Conservation (phyloP, 2,888 invertebrate species). For the Stegana nigrithorax region DNA sequence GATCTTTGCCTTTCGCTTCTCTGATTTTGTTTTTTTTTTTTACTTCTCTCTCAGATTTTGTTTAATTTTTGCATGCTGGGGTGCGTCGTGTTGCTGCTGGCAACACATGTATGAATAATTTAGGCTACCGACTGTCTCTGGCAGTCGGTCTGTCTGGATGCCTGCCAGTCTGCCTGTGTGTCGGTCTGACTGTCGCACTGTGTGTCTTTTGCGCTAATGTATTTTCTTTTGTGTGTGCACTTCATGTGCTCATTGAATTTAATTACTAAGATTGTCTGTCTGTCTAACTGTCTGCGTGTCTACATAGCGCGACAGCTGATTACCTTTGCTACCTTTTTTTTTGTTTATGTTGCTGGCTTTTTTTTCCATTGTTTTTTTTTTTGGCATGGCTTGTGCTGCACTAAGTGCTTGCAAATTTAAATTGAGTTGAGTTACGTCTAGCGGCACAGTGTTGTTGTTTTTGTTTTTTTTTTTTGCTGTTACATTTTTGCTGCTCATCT, state of each 20-base stretch:
- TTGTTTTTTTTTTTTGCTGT: constrained; percentile 8
- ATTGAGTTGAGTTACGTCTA: constrained; percentile 7
- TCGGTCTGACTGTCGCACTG: constrained; percentile 20
- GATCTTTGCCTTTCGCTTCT: constrained; percentile 21
- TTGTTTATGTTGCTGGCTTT: constrained; percentile 17
- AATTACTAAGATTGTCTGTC: constrained; percentile 37
- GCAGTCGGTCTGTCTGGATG: constrained; percentile 16
- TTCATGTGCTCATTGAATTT: constrained; percentile 41
- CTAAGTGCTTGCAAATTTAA: neutral
- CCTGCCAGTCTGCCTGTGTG: constrained; percentile 21
- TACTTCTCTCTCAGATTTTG: too few species aligned
- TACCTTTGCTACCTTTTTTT: constrained; percentile 45
- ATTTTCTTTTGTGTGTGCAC: constrained; percentile 21
- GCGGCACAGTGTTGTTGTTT: neutral
- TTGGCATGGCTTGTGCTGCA: too few species aligned
- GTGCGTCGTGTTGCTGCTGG: neutral
- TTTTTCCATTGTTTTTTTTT: too few species aligned
- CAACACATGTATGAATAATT: constrained; percentile 50
- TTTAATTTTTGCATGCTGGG: constrained; percentile 2
- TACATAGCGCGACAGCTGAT: constrained; percentile 41
- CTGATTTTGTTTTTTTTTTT: constrained; percentile 3
- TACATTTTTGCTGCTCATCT: constrained; percentile 39
- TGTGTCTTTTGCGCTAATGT: constrained; percentile 36
- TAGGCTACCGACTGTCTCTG: constrained; percentile 19
- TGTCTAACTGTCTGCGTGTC: constrained; percentile 14